A percentile compares a stretch with the other conserved stretches of the same genome.
These are phyloP conservation scores for Rattus rattus DNA, from an alignment of 2,113 vertebrate genomes.

Conservation along the genomic window DNA sequence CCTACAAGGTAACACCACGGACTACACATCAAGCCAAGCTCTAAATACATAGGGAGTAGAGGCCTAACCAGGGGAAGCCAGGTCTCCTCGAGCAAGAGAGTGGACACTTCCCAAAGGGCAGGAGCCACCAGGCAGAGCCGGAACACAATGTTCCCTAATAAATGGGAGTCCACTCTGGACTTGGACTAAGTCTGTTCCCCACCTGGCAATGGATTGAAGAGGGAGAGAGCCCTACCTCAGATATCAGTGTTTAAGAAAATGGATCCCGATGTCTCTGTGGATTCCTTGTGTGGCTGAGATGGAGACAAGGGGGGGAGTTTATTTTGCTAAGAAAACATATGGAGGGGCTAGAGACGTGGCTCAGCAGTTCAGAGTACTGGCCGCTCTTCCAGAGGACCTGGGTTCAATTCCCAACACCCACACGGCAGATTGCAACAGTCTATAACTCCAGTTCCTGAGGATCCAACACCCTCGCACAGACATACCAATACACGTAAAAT, in stretches of 20 bases:
- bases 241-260: not conserved
- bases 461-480: not conserved
- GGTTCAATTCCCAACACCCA: not conserved
- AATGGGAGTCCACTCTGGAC: not conserved
- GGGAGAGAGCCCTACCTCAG: not conserved
- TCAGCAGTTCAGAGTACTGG: not conserved
- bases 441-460: not conserved
- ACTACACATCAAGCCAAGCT: not conserved
- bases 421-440: not conserved
- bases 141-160: not conserved
- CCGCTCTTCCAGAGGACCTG: not conserved
- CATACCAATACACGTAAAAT: not conserved
- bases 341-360: not conserved
- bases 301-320: constrained; percentile 6
- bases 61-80: not conserved
- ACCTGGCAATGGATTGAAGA: not conserved
- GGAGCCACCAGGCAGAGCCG: not conserved
- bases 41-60: not conserved
- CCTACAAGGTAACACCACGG: not conserved
- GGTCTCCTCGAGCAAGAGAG: not conserved
- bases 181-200: constrained; percentile 27
- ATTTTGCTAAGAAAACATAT: constrained; percentile 28
- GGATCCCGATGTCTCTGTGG: not conserved
- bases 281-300: not conserved
- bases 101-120: not conserved